Evolutionary conservation across 2,888 invertebrate genomes (phyloP), one percentile per base, ranked within the genome.

Genomic region (Erebia palarica): DNA sequence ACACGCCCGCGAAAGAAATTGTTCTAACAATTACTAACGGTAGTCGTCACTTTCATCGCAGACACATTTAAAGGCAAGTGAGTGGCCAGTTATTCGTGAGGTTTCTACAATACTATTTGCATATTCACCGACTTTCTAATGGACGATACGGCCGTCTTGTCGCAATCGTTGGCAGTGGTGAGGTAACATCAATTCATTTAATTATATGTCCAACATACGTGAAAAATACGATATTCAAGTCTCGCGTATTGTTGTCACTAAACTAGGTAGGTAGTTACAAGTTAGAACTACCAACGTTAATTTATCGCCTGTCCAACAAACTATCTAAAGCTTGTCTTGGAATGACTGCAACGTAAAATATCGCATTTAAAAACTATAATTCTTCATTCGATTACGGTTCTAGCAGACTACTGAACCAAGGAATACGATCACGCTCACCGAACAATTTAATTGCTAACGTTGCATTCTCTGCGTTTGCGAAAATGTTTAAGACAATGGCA

Each of bases 61-160:
- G 90, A 86, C 91, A 90, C 89, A 90, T 91, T 89, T 90, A 89
- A 90, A 91, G 89, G 88, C 90, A 85, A 90, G 91, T 89, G 90
- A 91, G 90, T 91, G 92, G 92, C 89, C 91, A 91, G 92, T 90
- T 92, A 92, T 92, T 93, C 91, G 92, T 92, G 91, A 89, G 91
- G 91, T 92, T 92, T 92, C 92, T 92, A 93, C 92, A 89, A 91
- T 91, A 92, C 89, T 91, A 93, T 93, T 93, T 93, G 93, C 93
- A 93, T 93, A 92, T 92, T 92, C 90, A 88, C 90, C 88, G 90
- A 93, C 92, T 92, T 93, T 93, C 93, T 93, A 93, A 93, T 92
- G 92, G 92, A 89, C 92, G 91, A 91, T 91, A 88, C 88, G 91
- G 88, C 84, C 86, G 86, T 90, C 90, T 92, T 91, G 92, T 91